Evolutionary conservation across 2,797 vertebrate genomes (phyloP).

Genomic region (Rhincodon typus): DNA sequence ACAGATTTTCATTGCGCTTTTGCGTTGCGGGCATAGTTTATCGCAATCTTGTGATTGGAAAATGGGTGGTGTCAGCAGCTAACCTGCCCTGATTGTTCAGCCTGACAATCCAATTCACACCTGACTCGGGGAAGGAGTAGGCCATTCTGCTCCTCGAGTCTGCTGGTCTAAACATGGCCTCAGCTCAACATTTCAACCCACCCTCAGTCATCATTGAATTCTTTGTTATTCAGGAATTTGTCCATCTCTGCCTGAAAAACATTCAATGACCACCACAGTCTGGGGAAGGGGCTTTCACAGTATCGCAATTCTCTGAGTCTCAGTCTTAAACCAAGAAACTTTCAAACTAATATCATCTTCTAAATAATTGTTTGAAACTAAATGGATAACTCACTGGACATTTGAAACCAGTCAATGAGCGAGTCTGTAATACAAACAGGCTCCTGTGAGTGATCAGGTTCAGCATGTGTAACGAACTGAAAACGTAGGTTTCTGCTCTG

Average conservation of each 20-base stretch:
- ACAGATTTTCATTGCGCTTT: neutral
- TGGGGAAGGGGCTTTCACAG: too few species aligned
- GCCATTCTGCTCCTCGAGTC: too few species aligned
- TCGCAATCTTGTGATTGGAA: neutral
- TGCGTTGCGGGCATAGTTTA: neutral
- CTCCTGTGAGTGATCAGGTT: neutral
- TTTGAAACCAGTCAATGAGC: neutral
- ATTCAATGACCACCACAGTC: too few species aligned
- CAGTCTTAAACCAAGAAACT: too few species aligned
- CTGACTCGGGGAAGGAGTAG: too few species aligned
- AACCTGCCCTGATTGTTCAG: neutral
- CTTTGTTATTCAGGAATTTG: too few species aligned
- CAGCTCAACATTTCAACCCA: too few species aligned
- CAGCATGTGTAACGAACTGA: neutral
- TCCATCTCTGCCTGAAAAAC: too few species aligned
- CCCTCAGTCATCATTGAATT: too few species aligned
- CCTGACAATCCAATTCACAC: neutral
- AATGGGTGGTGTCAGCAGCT: neutral
- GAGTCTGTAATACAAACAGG: neutral
- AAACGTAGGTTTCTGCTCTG: neutral
- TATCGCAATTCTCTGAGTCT: too few species aligned
- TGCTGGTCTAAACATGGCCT: too few species aligned
- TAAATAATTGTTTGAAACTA: neutral
- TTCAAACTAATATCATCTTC: neutral
- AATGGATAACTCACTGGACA: neutral